Evolutionary conservation across 2,797 vertebrate genomes (phyloP), one percentile per base, ranked within the genome.

Genomic region (Enteromius viviparus): DNA sequence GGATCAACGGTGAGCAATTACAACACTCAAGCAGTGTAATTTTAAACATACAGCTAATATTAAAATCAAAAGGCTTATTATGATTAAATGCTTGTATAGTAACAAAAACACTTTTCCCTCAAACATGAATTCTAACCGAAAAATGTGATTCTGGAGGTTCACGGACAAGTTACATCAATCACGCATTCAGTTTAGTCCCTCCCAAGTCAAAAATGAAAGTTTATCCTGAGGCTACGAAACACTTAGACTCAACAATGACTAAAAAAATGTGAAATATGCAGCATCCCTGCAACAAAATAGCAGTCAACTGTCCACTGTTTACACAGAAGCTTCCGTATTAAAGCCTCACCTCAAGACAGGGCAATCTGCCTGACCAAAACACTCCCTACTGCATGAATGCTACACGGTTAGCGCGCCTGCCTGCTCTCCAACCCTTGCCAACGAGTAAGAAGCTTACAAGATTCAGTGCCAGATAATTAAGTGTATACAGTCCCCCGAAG

Each of bases 381-480:
- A 84, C 51, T 64, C 58, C n/a, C n/a, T 64, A 32, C 53, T 55
- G 32, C 42, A 51, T 80, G 29, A 45, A 84, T 74, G 12, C 47
- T 74, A 80, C 26, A 66, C 14, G 45, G 81, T 76, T 40, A 64
- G 69, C 53, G 19, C 21, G 47, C 75, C 78, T 86, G 47, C 69
- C 78, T 86, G 75, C 85, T 72, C 77, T 76, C 74, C 51, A 85
- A 85, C 78, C 66, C 45, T 53, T 84, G 68, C 84, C 19, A 80
- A 71, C 9, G 64, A 23, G 47, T 85, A 88, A 87, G 85, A 87
- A 85, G 88, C 85, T 87, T 89, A 85, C 34, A 70, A 78, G 87
- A 70, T 81, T 66, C 78, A 76, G 81, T 83, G 81, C 84, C 87
- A 89, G 88, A 87, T 88, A 85, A 89, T 88, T 82, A 87, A 87